phyloP scores from a whole-genome alignment of 2,797 vertebrate species.

The Enoplosus armatus region DNA sequence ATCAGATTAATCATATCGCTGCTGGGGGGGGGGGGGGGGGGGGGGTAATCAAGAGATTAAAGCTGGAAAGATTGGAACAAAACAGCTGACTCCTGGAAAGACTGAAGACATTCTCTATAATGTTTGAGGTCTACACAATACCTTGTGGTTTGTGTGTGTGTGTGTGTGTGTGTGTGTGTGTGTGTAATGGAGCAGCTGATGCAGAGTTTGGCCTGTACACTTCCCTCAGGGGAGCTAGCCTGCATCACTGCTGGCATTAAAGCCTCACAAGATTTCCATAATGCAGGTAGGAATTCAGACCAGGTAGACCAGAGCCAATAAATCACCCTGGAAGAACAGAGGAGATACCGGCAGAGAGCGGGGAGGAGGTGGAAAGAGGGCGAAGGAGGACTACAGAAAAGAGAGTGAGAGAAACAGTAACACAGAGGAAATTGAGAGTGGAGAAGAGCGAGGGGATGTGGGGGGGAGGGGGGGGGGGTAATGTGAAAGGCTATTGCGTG shows the following conservation, averaged over 20 bases:
- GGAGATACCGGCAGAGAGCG: slow-evolving; percentile 42
- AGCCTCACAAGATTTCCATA: slow-evolving; percentile 74
- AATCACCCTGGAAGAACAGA: slow-evolving; percentile 69
- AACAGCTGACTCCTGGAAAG: slow-evolving; percentile 32
- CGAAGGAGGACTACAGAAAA: slow-evolving; percentile 34
- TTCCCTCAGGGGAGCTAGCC: slow-evolving; percentile 52
- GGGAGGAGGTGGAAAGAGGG: slow-evolving; percentile 10
- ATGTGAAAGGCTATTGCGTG: slow-evolving; percentile 56
- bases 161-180: slow-evolving; percentile 16
- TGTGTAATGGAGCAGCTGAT: slow-evolving; percentile 39
- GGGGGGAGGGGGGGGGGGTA: slow-evolving; percentile 13
- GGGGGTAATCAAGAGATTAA: slow-evolving; percentile 32
- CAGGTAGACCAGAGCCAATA: slow-evolving; percentile 71
- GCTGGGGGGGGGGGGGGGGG: slow-evolving; percentile 14
- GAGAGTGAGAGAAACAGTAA: slow-evolving; percentile 50
- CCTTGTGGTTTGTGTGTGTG: slow-evolving; percentile 14
- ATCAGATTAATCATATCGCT: slow-evolving; percentile 27
- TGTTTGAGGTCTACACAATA: slow-evolving; percentile 17
- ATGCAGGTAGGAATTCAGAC: slow-evolving; percentile 65
- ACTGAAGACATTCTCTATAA: slow-evolving; percentile 23
- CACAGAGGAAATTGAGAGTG: slow-evolving; percentile 41
- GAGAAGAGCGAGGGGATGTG: slow-evolving; percentile 10
- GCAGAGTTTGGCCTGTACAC: slow-evolving; percentile 43
- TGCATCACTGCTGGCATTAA: slow-evolving; percentile 62
- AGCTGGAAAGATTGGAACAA: slow-evolving; percentile 24